Base-by-base conservation (phyloP, 1,140 invertebrate species). In the Vanessa atalanta region DNA sequence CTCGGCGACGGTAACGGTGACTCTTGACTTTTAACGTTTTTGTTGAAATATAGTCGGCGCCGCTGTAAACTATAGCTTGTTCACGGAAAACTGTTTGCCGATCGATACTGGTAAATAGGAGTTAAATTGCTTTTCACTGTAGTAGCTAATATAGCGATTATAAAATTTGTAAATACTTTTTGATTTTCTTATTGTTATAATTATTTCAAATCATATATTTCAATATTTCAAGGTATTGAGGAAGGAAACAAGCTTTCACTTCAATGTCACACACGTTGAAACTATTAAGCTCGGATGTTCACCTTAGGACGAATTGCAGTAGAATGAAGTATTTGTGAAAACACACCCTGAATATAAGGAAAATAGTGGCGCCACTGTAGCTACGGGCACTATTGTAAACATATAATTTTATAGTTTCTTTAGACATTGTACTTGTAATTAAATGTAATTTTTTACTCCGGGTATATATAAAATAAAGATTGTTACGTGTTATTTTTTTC, bases 251-350 rank as follows among this genome's bases (percentile, higher is more conserved):
- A 80, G 84, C 86, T 91, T 92, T 91, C 87, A 91, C 88, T 90
- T 88, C 86, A 89, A 88, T 90, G 88, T 91, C 88, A 90, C 88
- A 75, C 73, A 80, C 85, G 81, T 79, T 82, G 75, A 73, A 84
- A 79, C 80, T 80, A 79, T 88, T 84, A 81, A 73, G 79, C 73
- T 78, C 81, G 82, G 85, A 85, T 93, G 91, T 91, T 91, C 80
- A 91, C 91, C 85, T 87, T 87, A 88, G 83, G 87, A 91, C 88
- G 91, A 88, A 85, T 91, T 91, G 85, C 83, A 72, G 85, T 86
- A 84, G 89, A 93, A 89, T 93, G 91, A 92, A 83, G 91, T 86
- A 88, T 88, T 87, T 86, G 83, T 90, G 89, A 93, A 93, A 93
- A 91, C 84, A 87, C 86, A 89, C 87, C 83, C 88, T 88, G 87